Base-by-base conservation (phyloP, 2,888 invertebrate species). In the Sarcophaga caerulescens region DNA sequence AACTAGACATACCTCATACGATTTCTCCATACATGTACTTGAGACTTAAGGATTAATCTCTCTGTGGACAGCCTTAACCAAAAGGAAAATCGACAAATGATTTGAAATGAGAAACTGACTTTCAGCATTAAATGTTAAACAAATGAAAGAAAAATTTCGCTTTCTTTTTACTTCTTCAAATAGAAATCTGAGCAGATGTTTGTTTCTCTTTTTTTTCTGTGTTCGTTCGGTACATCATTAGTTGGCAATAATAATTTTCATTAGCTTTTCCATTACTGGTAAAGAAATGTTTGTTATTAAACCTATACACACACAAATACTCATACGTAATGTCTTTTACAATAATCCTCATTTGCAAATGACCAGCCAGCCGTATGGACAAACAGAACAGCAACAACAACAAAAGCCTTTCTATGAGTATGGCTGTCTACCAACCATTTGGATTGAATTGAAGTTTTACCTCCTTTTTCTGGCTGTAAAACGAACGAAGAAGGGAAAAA, bases 401-500 rank as follows among this genome's bases (percentile, higher is more conserved):
- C 10, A 35, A 35, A 35, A 35, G 35, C 21, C 47, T 35, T 57
- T 63, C 45, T 70, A 6, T 57, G 4, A 21, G 6, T 59, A 4
- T 2, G 19, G 66, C 62, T 47, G 66, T 44, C 52, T 17, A 47
- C 3, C 35, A 19, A 17, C 6, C 35, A 63, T 25, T 69, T 66
- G 19, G 44, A 19, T 60, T 52, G 17, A 52, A 52, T 52, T 52
- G 17, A 52, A 52, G 52, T 77, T 63, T 63, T 23, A 12, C 3
- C 35, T 71, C 35, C 4, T 8, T 59, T 74, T 65, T 59, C 3
- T 68, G 62, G 45, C 52, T 69, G 23, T 63, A 62, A 35, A 35
- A 35, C 59, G 12, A n/a, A 6, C 6, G 44, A 4, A 73, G 52
- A 63, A 47, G 25, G 23, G 73, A 23, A 71, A 76, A 82, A 77